Conservation (phyloP, 2,888 invertebrate genomes). For the Lysandra coridon region DNA sequence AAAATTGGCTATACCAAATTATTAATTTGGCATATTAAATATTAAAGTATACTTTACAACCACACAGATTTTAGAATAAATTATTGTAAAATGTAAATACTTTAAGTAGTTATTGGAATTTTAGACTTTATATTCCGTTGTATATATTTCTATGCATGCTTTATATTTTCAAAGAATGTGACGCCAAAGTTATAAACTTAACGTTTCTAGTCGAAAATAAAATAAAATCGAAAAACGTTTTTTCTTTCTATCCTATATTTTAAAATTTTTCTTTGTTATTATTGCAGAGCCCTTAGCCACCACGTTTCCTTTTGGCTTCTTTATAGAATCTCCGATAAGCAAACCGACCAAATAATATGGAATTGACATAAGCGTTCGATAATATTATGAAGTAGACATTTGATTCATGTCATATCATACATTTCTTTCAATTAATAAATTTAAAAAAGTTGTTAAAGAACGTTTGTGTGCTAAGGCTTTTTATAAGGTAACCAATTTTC, state of each 20-base stretch:
- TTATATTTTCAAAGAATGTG: constrained; percentile 23
- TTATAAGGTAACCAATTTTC: no score
- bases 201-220: constrained; percentile 28
- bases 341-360: no score
- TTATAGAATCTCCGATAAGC: no score
- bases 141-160: constrained; percentile 27
- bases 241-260: constrained; percentile 11
- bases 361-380: no score
- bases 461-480: no score
- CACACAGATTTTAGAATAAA: not conserved
- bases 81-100: not conserved
- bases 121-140: constrained; percentile 27
- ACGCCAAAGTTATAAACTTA: constrained; percentile 21
- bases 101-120: not conserved
- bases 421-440: no score
- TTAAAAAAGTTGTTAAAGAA: no score
- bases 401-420: no score
- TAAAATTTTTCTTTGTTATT: not conserved
- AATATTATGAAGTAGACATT: no score
- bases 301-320: no score
- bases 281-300: no score
- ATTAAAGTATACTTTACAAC: not conserved
- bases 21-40: not conserved
- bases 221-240: not conserved
- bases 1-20: not conserved